Base-by-base conservation (phyloP, 2,888 invertebrate genomes). In the Dynastes tityus region DNA sequence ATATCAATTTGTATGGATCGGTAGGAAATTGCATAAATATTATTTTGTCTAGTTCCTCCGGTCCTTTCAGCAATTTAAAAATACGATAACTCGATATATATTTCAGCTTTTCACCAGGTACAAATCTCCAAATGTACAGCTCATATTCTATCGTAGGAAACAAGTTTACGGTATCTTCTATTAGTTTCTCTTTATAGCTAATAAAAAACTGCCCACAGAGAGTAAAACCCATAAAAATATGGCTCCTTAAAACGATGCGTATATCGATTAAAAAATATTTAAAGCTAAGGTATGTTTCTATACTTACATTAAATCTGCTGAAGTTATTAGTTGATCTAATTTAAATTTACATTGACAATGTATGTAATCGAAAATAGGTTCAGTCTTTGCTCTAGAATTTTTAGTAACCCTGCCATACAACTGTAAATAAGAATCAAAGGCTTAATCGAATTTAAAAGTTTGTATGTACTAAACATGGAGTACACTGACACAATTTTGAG, bases 161-260 rank as follows among this genome's bases (percentile, higher is more conserved):
- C 77, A 85, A 83, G 78, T 81, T 84, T 40, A 83, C 49, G 81
- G 81, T 76, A 40, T 84, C 82, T 77, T 87, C 85, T 70, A 82
- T 82, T 16, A 84, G 77, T 78, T 83, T 87, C 80, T 87, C 87
- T 22, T 85, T 96, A 89, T 97, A 98, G 81, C 97, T 97, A 83
- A 98, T 90, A 81, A 98, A 92, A 90, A 95, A 98, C 89, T 96
- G 95, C 13, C 98, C 97, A 88, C 97, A 97, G 84, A 96, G 94
- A n/a, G 97, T 96, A 86, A 98, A 94, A 6, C 98, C 98, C 94
- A 98, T 96, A 87, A 97, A 96, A 82, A 97, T 94, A 88, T 98
- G 97, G 82, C 96, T 96, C 82, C 97, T 96, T 84, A 27, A 89
- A 89, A 73, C 81, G 45, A 45, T 8, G 11, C 45, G 11, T 45